Conservation (phyloP, 2,888 invertebrate species). For the Lamellibrachia columna region DNA sequence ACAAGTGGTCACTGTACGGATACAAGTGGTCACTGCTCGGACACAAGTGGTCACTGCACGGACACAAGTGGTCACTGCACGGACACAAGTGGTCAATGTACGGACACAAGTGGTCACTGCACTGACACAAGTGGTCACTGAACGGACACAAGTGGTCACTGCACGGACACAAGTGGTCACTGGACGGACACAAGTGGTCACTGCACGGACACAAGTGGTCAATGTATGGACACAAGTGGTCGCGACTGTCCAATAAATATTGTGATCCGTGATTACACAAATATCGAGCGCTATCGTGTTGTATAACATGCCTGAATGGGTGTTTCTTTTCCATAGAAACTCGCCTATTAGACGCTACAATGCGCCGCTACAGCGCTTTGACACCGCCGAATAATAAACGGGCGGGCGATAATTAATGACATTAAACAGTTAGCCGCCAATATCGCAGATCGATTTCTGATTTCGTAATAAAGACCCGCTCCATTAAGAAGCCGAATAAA, state of each 20-base stretch:
- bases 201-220: background rate
- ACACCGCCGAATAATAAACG: background rate
- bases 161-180: background rate
- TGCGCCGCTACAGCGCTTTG: background rate
- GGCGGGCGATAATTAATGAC: constrained; percentile 3
- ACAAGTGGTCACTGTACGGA: no score
- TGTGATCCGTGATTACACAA: constrained; percentile 12
- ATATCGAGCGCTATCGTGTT: background rate
- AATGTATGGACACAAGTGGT: background rate
- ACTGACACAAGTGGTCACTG: no score
- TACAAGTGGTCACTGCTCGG: no score
- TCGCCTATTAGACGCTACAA: constrained; percentile 3
- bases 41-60: no score
- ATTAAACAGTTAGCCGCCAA: constrained; percentile 12
- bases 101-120: no score
- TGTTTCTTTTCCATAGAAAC: background rate
- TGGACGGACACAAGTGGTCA: background rate
- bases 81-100: no score
- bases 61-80: no score
- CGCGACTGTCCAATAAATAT: background rate
- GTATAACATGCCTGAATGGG: constrained; percentile 9
- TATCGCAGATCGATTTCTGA: constrained; percentile 16
- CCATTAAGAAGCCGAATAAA: constrained; percentile 9
- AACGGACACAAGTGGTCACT: background rate
- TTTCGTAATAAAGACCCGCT: constrained; percentile 11